Evolutionary conservation across 2,797 vertebrate genomes (phyloP), one percentile per base, ranked within the genome.

Genomic region (Jordanella pulchra): DNA sequence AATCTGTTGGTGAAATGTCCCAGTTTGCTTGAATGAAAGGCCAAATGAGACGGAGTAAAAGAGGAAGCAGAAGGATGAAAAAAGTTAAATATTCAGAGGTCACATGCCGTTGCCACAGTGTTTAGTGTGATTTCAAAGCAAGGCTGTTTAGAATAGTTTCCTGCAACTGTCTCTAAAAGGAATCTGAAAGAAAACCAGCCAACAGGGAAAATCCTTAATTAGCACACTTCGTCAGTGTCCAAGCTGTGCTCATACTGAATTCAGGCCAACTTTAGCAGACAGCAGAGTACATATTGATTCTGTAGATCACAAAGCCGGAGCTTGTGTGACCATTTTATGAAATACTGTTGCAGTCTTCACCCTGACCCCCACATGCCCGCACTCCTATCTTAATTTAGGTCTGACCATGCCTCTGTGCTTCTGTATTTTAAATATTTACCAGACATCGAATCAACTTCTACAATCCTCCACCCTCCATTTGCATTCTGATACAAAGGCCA

Each of bases 401-500:
- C 88, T 89, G 91, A 93, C 93, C 93, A 91, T 77, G 74, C 79
- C 86, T 91, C 88, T 87, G 84, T 88, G 82, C 89, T 85, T 80
- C 65, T 76, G 78, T 86, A 91, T 91, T 94, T 91, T 89, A 85
- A 93, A 94, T 92, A 90, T 92, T 92, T 92, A 92, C 89, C 73
- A 50, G 73, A 77, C 80, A 75, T 78, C 87, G 81, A 56, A 71
- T 88, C 89, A 90, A 88, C 89, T 89, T 74, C 71, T 73, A 78
- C 88, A 83, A 75, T 81, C 79, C 58, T 85, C 81, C 78, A 78
- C 71, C 72, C 79, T 84, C 92, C 87, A 92, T 95, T 93, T 93
- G 86, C 93, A 94, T 94, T 86, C 86, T 89, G 90, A 93, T 94
- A 88, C 82, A 64, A 78, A 89, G 91, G 87, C 87, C 91, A 92